Percentiles rank a stretch among this genome's conserved stretches.
Conservation (phyloP, 2,888 invertebrate genomes). For the Morpho achilles region DNA sequence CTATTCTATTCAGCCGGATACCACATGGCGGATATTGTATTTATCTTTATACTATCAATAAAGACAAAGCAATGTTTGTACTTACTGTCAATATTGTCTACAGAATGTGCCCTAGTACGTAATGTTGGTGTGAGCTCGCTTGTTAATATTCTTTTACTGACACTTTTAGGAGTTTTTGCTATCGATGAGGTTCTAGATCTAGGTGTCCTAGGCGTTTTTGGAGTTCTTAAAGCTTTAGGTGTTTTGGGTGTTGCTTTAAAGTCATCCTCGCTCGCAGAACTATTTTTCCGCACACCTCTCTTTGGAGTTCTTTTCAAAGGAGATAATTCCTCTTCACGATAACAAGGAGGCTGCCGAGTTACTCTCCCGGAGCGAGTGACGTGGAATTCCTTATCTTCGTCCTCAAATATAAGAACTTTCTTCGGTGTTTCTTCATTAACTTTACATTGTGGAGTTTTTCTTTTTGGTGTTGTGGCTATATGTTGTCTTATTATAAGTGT, state of each 20-base stretch:
- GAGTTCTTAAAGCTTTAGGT: conserved; percentile 41
- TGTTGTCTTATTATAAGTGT: conserved; percentile 62
- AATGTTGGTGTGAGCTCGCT: conserved; percentile 63
- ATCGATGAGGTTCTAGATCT: conserved; percentile 47
- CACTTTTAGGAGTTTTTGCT: conserved; percentile 45
- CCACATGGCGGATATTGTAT: too few species aligned
- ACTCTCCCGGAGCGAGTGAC: conserved; percentile 50
- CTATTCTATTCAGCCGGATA: too few species aligned
- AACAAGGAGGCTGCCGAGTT: conserved; percentile 42
- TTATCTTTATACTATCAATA: too few species aligned
- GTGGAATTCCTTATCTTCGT: conserved; percentile 41
- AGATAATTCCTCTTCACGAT: conserved; percentile 52
- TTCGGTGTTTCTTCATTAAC: conserved; percentile 52
- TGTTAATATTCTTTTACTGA: conserved; percentile 49
- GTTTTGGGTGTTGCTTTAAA: conserved; percentile 42
- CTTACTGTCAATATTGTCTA: conserved; percentile 61
- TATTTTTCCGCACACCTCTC: conserved; percentile 37
- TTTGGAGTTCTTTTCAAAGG: conserved; percentile 52
- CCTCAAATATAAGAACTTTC: conserved; percentile 56
- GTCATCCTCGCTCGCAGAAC: conserved; percentile 55
- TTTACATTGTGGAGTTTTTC: conserved; percentile 50
- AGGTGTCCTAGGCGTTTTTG: conserved; percentile 39
- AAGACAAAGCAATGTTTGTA: not conserved
- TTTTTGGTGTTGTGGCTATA: conserved; percentile 52
- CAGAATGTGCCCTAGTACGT: conserved; percentile 52